Evolutionary conservation across 2,113 vertebrate species (phyloP).

Genomic region (Pyxicephalus adspersus): DNA sequence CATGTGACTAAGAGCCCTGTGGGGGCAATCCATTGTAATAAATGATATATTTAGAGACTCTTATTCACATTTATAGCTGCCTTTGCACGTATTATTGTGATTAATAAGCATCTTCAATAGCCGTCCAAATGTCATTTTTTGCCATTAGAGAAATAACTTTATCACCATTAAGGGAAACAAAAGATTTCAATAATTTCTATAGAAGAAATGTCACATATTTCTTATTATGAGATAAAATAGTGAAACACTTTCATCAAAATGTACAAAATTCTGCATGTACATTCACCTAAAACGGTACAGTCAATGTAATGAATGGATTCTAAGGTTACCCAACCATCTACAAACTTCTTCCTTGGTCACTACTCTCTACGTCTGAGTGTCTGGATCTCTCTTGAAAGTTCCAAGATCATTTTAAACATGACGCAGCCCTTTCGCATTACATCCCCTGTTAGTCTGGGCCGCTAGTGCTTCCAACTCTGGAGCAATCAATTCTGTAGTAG

Average conservation of each 20-base stretch:
- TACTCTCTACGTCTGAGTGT: no score
- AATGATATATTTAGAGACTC: slow-evolving; percentile 18
- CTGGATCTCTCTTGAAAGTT: no score
- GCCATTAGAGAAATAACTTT: slow-evolving; percentile 21
- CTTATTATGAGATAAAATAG: background rate
- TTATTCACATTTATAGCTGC: slow-evolving; percentile 17
- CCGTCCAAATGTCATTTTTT: slow-evolving; percentile 13
- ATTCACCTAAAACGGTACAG: no score
- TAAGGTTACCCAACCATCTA: no score
- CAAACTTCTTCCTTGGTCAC: no score
- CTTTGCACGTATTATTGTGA: background rate
- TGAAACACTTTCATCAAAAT: background rate
- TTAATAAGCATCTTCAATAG: background rate
- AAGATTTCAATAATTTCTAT: background rate
- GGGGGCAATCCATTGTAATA: slow-evolving; percentile 11
- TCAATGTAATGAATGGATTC: no score
- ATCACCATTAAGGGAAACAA: slow-evolving; percentile 17
- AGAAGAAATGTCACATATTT: background rate
- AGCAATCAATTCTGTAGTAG: no score
- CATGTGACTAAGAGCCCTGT: slow-evolving; percentile 24
- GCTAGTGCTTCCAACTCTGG: no score
- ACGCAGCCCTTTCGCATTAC: no score
- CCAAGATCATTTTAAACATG: no score
- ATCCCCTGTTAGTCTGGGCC: no score
- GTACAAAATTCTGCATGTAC: background rate